Evolutionary conservation across 1,140 invertebrate species (phyloP).

Genomic region (Diploscapter pachys): DNA sequence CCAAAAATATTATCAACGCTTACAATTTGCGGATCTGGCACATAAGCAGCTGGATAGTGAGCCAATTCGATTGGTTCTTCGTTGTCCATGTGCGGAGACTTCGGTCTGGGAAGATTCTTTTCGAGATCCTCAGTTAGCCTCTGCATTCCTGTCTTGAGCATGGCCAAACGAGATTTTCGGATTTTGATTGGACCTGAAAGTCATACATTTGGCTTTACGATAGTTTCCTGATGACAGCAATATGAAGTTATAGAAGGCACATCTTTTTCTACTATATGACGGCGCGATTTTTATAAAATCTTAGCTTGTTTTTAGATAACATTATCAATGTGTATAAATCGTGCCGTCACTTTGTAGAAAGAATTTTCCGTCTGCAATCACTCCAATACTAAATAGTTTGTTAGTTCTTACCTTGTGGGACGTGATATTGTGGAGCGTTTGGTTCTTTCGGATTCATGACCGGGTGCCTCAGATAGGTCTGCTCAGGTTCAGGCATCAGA

Average conservation of each 20-base stretch:
- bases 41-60: constrained; percentile 91
- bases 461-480: constrained; percentile 79
- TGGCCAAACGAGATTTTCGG: constrained; percentile 55
- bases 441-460: constrained; percentile 82
- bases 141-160: constrained; percentile 59
- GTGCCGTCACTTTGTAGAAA: too few relatives aligned
- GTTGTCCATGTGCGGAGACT: constrained; percentile 90
- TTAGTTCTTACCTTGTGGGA: constrained; percentile 66
- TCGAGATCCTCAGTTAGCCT: constrained; percentile 57
- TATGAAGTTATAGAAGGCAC: too few relatives aligned
- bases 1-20: too few relatives aligned
- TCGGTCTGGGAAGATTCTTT: constrained; percentile 73
- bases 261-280: too few relatives aligned
- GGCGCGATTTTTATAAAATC: too few relatives aligned
- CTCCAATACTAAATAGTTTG: constrained; percentile 13
- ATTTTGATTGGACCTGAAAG: constrained; percentile 55
- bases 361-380: not conserved
- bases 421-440: constrained; percentile 87
- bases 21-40: constrained; percentile 73
- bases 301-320: too few relatives aligned
- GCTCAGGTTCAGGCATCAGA: constrained; percentile 79
- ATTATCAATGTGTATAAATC: too few relatives aligned
- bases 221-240: too few relatives aligned
- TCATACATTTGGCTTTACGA: not conserved
- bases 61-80: constrained; percentile 95